Evolutionary conservation across 2,113 vertebrate species (phyloP).

Genomic region (Leptosomus discolor): DNA sequence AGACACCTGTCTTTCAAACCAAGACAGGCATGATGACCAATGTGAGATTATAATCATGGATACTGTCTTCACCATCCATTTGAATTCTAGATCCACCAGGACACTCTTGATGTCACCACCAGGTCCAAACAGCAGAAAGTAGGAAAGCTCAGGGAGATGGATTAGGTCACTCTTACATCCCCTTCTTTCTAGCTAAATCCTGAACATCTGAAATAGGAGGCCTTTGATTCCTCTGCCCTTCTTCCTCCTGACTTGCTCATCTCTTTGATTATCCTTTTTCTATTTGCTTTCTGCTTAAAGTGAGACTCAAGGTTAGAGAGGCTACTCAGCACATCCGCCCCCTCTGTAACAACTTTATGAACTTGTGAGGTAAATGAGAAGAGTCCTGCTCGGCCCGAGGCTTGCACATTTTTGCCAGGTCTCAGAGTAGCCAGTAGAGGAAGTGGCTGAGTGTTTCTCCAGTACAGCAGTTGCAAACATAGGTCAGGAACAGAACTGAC

Average conservation of each 20-base stretch:
- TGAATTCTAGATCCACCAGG: background rate
- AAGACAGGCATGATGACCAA: background rate
- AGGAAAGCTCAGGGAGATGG: background rate
- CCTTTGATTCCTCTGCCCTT: background rate
- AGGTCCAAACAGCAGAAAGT: background rate
- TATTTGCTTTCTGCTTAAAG: background rate
- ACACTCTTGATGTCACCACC: background rate
- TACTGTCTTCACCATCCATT: background rate
- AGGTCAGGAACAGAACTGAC: background rate
- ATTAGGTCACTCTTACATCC: background rate
- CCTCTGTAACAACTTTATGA: background rate
- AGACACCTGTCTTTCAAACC: no score
- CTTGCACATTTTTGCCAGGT: background rate
- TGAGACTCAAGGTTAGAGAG: background rate
- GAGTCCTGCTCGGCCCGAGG: background rate
- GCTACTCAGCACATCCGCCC: background rate
- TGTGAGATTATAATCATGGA: background rate
- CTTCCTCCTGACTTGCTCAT: background rate
- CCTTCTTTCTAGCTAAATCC: background rate
- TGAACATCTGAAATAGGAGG: background rate
- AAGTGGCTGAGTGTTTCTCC: background rate
- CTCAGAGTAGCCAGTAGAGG: background rate
- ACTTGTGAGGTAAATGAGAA: background rate
- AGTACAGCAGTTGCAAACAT: background rate
- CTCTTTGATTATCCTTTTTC: background rate